Percentiles rank a stretch among this genome's conserved stretches.
phyloP scores from a whole-genome alignment of 37 sponge, comb jelly and placozoan genomes.

The Crambe crambe region DNA sequence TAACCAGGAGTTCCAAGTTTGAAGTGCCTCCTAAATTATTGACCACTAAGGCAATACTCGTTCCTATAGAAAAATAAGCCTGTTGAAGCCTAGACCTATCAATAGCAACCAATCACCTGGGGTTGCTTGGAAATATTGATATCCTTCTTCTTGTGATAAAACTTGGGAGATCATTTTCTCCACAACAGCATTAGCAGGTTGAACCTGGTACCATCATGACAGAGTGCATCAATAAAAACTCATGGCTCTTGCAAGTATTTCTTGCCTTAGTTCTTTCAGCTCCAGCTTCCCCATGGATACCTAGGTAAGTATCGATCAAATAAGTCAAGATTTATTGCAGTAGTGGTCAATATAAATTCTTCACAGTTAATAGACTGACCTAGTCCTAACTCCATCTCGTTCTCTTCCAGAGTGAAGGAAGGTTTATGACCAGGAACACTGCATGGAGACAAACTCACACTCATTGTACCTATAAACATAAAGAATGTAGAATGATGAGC shows the following conservation, averaged over 20 bases:
- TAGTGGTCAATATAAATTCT: not conserved
- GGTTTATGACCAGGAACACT: constrained; percentile 82
- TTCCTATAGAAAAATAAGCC: constrained; percentile 35
- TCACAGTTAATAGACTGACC: constrained; percentile 14
- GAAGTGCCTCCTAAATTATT: constrained; percentile 98
- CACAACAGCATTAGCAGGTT: constrained; percentile 68
- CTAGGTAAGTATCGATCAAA: constrained; percentile 18
- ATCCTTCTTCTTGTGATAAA: constrained; percentile 54
- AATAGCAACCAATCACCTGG: constrained; percentile 17
- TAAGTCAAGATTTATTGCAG: not conserved
- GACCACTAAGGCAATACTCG: constrained; percentile 78
- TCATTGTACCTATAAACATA: constrained; percentile 70
- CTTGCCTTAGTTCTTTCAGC: constrained; percentile 69
- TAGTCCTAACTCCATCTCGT: constrained; percentile 93
- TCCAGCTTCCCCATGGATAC: constrained; percentile 99
- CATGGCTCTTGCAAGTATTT: too few relatives aligned
- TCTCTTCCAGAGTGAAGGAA: constrained; percentile 73
- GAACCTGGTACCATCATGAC: constrained; percentile 53
- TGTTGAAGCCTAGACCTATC: not conserved
- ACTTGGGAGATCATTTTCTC: constrained; percentile 68
- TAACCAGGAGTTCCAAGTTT: constrained; percentile 83
- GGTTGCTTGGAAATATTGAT: constrained; percentile 53
- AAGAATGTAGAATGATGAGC: not conserved
- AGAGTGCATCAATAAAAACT: not conserved
- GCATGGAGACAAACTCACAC: constrained; percentile 93